Evolutionary conservation across 2,888 invertebrate species (phyloP).

Genomic region (Caenorhabditis sp.): DNA sequence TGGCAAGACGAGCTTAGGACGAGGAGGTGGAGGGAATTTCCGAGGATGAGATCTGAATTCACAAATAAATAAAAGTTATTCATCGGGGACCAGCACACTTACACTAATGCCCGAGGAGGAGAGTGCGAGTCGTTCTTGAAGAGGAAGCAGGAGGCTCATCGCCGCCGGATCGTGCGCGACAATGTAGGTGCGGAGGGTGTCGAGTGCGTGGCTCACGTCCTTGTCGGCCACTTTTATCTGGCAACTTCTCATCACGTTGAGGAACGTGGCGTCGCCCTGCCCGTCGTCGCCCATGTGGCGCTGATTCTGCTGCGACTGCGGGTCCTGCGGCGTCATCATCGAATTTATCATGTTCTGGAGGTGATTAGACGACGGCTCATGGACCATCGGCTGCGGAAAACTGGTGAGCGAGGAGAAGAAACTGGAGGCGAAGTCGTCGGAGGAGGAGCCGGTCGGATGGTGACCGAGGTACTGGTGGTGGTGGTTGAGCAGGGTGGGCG

Average conservation of each 20-base stretch:
- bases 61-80: no score
- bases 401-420: constrained; percentile 13
- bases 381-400: constrained; percentile 4
- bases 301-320: neutral
- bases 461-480: neutral
- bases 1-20: no score
- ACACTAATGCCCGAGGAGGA: neutral
- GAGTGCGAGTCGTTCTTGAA: constrained; percentile 38
- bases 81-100: neutral
- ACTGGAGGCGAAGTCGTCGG: constrained; percentile 28
- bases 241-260: constrained; percentile 36
- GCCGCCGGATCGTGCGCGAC: constrained; percentile 46
- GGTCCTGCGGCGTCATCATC: constrained; percentile 13
- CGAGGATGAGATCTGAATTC: no score
- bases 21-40: no score
- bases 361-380: constrained; percentile 1
- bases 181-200: constrained; percentile 53
- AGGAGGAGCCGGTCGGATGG: constrained; percentile 4
- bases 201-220: constrained; percentile 53
- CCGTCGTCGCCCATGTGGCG: no score
- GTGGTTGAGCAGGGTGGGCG: neutral
- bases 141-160: constrained; percentile 47
- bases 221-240: constrained; percentile 30
- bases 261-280: constrained; percentile 2
- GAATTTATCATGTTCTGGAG: constrained; percentile 44